Evolutionary conservation across 2,797 vertebrate genomes (phyloP), one percentile per base, ranked within the genome.

Genomic region (Acridotheres tristis): DNA sequence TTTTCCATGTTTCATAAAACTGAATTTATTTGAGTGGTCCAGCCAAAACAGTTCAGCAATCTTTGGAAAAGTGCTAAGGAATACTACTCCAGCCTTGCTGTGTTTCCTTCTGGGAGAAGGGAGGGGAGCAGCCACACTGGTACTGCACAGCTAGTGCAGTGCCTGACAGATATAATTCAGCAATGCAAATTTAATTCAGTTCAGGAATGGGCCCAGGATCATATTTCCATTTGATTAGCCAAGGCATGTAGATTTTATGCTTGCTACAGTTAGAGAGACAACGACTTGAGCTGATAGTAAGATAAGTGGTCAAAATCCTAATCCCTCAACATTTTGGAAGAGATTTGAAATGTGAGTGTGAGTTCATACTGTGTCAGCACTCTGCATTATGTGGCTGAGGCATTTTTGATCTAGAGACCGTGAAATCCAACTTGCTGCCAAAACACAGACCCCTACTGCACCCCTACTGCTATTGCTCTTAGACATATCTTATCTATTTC

Each of bases 161-260:
- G 85, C 62, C 69, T 84, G 85, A 75, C 79, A 67, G 53, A 69
- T 34, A 20, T 7, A 90, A 88, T 71, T 85, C 91, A 84, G 69
- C 73, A 68, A 48, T 14, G 84, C 26, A 68, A 66, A 81, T 48
- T 68, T 36, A 61, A 84, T 38, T 92, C 54, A 10, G 23, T 12
- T 90, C 73, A 91, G 88, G 80, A 94, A 88, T 0, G 1, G 62
- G 69, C 66, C 82, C 93, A 86, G 81, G 79, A 75, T 78, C 55
- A 3, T 43, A 62, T 94, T 93, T 94, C 91, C 88, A 91, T 75
- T 81, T 74, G 76, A 88, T 75, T 38, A 88, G 79, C 62, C 79
- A 93, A 85, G 75, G 38, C 47, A 73, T 66, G 78, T 12, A 77
- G 89, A 84, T 73, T 89, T 90, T 58, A 38, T 59, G 81, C 38